phyloP scores from a whole-genome alignment of 2,888 invertebrate species.

The Orthonevra nobilis region DNA sequence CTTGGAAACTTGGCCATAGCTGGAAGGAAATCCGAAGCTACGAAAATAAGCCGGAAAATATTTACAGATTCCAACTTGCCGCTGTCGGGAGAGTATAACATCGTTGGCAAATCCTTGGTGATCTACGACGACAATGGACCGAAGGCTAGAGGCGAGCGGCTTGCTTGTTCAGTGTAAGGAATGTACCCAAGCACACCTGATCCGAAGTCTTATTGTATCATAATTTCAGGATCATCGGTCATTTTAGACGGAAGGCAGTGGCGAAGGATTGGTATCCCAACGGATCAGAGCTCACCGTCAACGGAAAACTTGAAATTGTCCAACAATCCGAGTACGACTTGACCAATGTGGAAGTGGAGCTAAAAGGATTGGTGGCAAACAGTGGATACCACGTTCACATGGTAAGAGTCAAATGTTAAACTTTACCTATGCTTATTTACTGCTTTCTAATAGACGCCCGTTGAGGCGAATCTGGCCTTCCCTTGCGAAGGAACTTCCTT shows the following conservation, averaged over 20 bases:
- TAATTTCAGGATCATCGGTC: constrained; percentile 84
- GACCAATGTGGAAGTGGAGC: constrained; percentile 87
- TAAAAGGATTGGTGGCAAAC: constrained; percentile 86
- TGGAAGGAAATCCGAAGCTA: constrained; percentile 85
- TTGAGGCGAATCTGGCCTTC: constrained; percentile 90
- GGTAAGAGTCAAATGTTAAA: constrained; percentile 90
- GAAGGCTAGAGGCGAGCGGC: constrained; percentile 91
- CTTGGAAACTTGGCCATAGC: constrained; percentile 87
- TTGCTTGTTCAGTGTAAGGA: constrained; percentile 91
- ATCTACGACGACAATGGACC: constrained; percentile 94
- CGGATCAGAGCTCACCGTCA: constrained; percentile 84
- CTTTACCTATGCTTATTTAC: neutral
- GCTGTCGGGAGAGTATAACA: constrained; percentile 86
- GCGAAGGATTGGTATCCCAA: constrained; percentile 94
- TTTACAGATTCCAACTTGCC: constrained; percentile 90
- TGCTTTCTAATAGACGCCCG: constrained; percentile 84
- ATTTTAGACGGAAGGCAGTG: constrained; percentile 90
- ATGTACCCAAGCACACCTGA: constrained; percentile 46
- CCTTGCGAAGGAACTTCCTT: constrained; percentile 92
- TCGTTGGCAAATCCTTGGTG: constrained; percentile 89
- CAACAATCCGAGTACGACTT: constrained; percentile 93
- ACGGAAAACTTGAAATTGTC: constrained; percentile 89
- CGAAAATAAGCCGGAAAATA: constrained; percentile 85
- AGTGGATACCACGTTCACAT: constrained; percentile 91
- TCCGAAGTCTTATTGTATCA: neutral